phyloP scores from a whole-genome alignment of 2,888 invertebrate genomes.

The Gymnocheta viridis region DNA sequence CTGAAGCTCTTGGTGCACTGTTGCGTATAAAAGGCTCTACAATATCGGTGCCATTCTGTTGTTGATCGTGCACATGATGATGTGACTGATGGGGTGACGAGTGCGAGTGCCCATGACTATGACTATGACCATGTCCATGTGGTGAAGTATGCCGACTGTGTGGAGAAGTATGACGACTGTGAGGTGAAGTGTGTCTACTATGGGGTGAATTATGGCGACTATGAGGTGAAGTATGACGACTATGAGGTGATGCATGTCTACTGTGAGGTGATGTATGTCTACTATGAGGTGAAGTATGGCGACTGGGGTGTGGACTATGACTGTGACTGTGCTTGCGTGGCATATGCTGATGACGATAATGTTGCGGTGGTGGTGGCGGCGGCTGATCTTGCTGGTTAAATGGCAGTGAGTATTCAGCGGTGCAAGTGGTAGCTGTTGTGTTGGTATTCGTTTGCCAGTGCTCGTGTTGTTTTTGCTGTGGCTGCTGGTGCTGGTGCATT shows the following conservation, averaged over 20 bases:
- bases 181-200: constrained; percentile 74
- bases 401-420: constrained; percentile 68
- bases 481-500: constrained; percentile 75
- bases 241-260: constrained; percentile 74
- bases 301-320: constrained; percentile 74
- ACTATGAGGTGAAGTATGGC: constrained; percentile 78
- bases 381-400: constrained; percentile 63
- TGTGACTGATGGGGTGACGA: constrained; percentile 75
- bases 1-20: constrained; percentile 61
- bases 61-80: constrained; percentile 73
- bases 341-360: constrained; percentile 71
- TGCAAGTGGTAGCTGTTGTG: constrained; percentile 71
- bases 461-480: constrained; percentile 72
- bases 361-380: constrained; percentile 53
- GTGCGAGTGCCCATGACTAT: constrained; percentile 70
- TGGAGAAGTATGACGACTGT: constrained; percentile 61
- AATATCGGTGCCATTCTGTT: constrained; percentile 65
- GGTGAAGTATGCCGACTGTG: constrained; percentile 61
- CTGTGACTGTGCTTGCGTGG: constrained; percentile 75
- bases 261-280: constrained; percentile 78
- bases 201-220: constrained; percentile 78
- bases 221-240: constrained; percentile 73
- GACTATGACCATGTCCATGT: constrained; percentile 70
- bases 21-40: constrained; percentile 64
- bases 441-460: constrained; percentile 72